Percentiles rank a stretch among this genome's conserved stretches.
phyloP scores from a whole-genome alignment of 2,113 vertebrate species.

The Symphodus melops region DNA sequence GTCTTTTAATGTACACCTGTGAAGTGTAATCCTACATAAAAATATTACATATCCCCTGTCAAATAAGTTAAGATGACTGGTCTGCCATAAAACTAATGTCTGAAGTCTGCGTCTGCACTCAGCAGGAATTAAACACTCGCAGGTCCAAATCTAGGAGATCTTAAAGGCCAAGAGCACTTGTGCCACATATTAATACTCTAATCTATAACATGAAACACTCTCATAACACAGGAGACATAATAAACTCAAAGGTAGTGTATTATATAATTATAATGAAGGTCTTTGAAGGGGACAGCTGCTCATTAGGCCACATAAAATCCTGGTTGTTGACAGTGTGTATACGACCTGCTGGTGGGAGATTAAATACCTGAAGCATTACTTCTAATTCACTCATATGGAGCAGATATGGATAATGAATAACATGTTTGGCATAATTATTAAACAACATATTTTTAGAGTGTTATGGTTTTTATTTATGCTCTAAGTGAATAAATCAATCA shows the following conservation, averaged over 20 bases:
- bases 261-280: conserved; percentile 32
- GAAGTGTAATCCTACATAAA: conserved; percentile 19
- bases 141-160: conserved; percentile 4
- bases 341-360: not conserved
- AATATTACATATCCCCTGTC: not conserved
- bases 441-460: conserved; percentile 8
- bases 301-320: conserved; percentile 53
- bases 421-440: conserved; percentile 12
- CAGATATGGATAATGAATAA: conserved; percentile 1
- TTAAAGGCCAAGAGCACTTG: conserved; percentile 5
- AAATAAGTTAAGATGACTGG: not conserved
- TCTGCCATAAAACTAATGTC: conserved; percentile 19
- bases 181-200: conserved; percentile 31
- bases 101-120: conserved; percentile 5
- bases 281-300: conserved; percentile 45
- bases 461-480: not conserved
- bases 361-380: conserved; percentile 26
- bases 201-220: conserved; percentile 34
- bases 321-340: not conserved
- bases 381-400: conserved; percentile 17
- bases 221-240: conserved; percentile 5
- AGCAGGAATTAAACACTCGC: conserved; percentile 27
- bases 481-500: conserved; percentile 1
- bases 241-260: conserved; percentile 24
- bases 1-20: conserved; percentile 13